Evolutionary conservation across 2,888 invertebrate genomes (phyloP), one percentile per base, ranked within the genome.

Genomic region (Eupithecia subfuscata): DNA sequence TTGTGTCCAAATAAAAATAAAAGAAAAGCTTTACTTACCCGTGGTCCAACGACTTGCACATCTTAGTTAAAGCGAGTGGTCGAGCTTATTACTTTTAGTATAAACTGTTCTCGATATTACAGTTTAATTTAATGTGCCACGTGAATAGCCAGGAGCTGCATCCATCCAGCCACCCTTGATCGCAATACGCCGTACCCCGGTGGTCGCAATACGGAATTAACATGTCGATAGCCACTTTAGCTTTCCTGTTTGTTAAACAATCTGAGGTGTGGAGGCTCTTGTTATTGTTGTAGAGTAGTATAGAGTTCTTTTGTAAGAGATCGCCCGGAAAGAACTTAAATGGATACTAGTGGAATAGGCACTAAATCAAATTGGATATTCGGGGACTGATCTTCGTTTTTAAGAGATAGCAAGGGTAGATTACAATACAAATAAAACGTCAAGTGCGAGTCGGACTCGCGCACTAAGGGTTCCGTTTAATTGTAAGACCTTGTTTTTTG

Each of bases 141-240:
- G 18, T 22, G 18, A 63, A 45, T 2, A 71, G 5, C 63, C 63
- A 30, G 43, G 22, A 71, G 43, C 63, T 71, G 43, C 43, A 63
- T 16, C 43, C 18, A 25, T 43, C 48, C 30, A 48, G 34, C 64
- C 64, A 30, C 71, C 30, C 48, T 71, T 43, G 22, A 71, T 63
- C n/a, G 69, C 70, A 60, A 70, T 70, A 70, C 70, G 9, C 74
- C 40, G 68, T 18, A 68, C 43, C 43, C 68, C 25, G 68, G 93
- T 92, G 92, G 92, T 92, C 92, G 43, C 68, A 68, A 30, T 45
- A 82, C 77, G 79, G 81, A 86, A 88, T 88, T 89, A 90, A 88
- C 86, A 86, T 88, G 84, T 89, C 87, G 90, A 92, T 92, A 86
- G 88, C 90, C 91, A 85, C 92, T 92, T 90, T 83, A 81, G 87